Conservation (phyloP, 2,113 vertebrate genomes). For the Cryptomyrus ogoouensis region DNA sequence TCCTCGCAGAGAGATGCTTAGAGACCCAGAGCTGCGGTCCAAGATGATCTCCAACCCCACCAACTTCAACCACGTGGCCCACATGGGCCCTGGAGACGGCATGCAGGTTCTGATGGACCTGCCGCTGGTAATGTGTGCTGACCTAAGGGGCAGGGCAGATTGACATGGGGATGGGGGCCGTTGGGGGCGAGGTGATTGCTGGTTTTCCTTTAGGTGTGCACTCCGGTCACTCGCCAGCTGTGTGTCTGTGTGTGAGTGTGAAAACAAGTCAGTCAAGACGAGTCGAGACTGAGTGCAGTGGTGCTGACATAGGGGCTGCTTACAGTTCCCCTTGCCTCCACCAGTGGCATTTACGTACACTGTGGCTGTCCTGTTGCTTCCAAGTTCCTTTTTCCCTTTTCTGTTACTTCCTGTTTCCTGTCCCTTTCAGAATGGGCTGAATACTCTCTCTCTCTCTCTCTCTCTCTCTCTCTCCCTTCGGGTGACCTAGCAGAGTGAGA, state of each 20-base stretch:
- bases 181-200: background rate
- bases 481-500: conserved; percentile 59
- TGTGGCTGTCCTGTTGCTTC: conserved; percentile 14
- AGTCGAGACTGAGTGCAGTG: background rate
- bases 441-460: conserved; percentile 40
- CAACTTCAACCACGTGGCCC: conserved; percentile 97
- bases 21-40: conserved; percentile 86
- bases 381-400: conserved; percentile 1
- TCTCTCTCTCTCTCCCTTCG: background rate
- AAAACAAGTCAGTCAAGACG: background rate
- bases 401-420: background rate
- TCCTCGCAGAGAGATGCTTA: conserved; percentile 81
- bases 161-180: background rate
- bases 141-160: background rate
- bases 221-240: background rate
- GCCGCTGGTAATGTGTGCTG: conserved; percentile 74
- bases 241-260: background rate
- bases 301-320: background rate
- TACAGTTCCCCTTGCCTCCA: background rate
- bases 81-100: conserved; percentile 97
- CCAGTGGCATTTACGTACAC: background rate
- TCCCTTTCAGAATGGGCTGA: conserved; percentile 36
- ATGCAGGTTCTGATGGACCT: conserved; percentile 98
- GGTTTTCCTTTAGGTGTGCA: background rate
- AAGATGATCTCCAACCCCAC: conserved; percentile 96